Evolutionary conservation across 2,113 vertebrate species (phyloP).

Genomic region (Eolophus roseicapilla): DNA sequence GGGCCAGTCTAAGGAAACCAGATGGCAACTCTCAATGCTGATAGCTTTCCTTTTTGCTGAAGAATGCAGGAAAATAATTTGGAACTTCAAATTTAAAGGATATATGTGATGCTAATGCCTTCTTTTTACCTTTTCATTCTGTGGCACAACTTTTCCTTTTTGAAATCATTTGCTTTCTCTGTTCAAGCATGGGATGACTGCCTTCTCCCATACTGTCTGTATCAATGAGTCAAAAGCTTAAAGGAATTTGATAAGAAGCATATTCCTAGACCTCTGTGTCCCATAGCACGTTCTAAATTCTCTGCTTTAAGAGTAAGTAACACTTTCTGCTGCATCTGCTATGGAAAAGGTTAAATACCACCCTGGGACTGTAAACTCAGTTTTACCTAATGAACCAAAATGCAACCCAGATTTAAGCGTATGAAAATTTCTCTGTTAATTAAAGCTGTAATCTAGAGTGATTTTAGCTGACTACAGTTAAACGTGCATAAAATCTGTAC

Average conservation of each 20-base stretch:
- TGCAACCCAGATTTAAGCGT: not conserved
- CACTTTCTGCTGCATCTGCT: not conserved
- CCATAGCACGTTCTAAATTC: not conserved
- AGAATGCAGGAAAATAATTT: not conserved
- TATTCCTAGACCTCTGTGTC: not conserved
- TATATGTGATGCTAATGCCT: not conserved
- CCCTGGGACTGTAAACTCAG: not conserved
- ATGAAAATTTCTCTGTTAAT: not conserved
- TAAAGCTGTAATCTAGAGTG: not conserved
- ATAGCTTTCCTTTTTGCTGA: not conserved
- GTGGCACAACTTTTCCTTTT: not conserved
- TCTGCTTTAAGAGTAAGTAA: not conserved
- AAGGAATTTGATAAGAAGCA: not conserved
- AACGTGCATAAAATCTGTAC: not conserved
- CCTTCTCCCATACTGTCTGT: not conserved
- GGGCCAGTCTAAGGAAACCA: not conserved
- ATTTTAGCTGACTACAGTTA: not conserved
- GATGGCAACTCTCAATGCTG: not conserved
- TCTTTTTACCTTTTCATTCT: not conserved
- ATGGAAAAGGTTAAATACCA: not conserved
- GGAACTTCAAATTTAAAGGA: not conserved
- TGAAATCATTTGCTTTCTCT: not conserved
- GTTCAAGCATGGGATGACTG: not conserved
- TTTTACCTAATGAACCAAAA: constrained; percentile 1
- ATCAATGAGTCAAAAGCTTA: not conserved